Evolutionary conservation across 53 echinoderm and acorn worm genomes (phyloP).

Genomic region (Henricia sp.): DNA sequence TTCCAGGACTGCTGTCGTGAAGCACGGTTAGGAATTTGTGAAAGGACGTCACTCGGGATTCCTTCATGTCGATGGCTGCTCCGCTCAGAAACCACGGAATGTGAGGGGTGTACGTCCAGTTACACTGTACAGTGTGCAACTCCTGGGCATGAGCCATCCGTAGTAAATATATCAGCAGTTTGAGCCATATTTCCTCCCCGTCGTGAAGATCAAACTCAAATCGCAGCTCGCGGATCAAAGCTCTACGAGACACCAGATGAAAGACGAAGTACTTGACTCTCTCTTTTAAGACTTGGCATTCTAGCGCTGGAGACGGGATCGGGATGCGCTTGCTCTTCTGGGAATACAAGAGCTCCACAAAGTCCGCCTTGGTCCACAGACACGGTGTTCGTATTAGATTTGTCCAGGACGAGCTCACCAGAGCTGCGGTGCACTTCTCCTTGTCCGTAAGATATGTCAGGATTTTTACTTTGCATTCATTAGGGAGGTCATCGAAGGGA

Average conservation of each 20-base stretch:
- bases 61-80: constrained; percentile 57
- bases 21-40: constrained; percentile 74
- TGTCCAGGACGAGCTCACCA: constrained; percentile 76
- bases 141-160: constrained; percentile 74
- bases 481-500: constrained; percentile 67
- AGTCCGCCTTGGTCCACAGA: constrained; percentile 85
- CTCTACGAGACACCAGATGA: constrained; percentile 77
- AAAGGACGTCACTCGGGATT: constrained; percentile 72
- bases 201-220: constrained; percentile 93
- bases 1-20: constrained; percentile 58
- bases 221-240: constrained; percentile 61
- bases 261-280: constrained; percentile 70
- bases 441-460: constrained; percentile 73
- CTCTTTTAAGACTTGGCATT: constrained; percentile 63
- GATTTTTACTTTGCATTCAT: constrained; percentile 81
- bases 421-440: constrained; percentile 80
- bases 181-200: constrained; percentile 83
- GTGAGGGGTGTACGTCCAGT: constrained; percentile 85
- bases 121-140: constrained; percentile 68
- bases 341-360: constrained; percentile 59
- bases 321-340: background rate
- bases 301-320: constrained; percentile 31
- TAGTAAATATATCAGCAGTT: constrained; percentile 67
- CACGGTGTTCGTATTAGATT: constrained; percentile 74
- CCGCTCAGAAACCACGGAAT: constrained; percentile 47